These are phyloP conservation scores for Hyperoplus immaculatus DNA, from an alignment of 2,797 vertebrate genomes.

Conservation along the genomic window DNA sequence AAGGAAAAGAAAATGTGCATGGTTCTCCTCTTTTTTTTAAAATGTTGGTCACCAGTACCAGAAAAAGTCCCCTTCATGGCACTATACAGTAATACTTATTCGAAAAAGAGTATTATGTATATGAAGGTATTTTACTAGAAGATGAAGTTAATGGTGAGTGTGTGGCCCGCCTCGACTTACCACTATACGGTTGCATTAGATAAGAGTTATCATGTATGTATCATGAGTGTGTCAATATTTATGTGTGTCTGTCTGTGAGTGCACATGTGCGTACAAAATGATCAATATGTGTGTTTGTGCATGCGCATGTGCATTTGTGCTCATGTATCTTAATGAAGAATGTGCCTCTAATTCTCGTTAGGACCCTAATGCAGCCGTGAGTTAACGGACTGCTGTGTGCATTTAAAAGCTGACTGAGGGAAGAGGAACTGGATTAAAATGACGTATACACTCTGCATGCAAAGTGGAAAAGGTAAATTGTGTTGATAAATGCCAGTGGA, in stretches of 20 bases:
- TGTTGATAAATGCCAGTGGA: slow-evolving; percentile 72
- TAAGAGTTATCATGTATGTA: slow-evolving; percentile 42
- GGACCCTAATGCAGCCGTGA: slow-evolving; percentile 64
- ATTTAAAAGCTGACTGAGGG: slow-evolving; percentile 74
- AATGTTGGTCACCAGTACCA: not conserved
- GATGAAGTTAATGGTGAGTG: slow-evolving; percentile 27
- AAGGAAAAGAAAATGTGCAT: not conserved
- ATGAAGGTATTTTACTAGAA: slow-evolving; percentile 24
- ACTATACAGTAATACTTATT: not conserved
- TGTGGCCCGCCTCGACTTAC: slow-evolving; percentile 2
- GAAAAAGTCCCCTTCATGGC: not conserved
- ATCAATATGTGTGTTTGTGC: slow-evolving; percentile 36
- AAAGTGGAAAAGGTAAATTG: slow-evolving; percentile 82
- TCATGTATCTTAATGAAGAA: slow-evolving; percentile 63
- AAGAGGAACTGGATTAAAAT: slow-evolving; percentile 81
- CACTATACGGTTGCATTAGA: slow-evolving; percentile 29
- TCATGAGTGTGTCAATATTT: slow-evolving; percentile 26
- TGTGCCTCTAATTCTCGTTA: slow-evolving; percentile 62
- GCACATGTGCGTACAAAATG: slow-evolving; percentile 38
- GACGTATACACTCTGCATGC: slow-evolving; percentile 81
- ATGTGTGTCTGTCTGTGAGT: slow-evolving; percentile 27
- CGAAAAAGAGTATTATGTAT: slow-evolving; percentile 21
- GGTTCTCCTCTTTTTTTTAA: not conserved
- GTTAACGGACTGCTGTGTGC: slow-evolving; percentile 71
- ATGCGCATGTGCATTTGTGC: slow-evolving; percentile 39